These are phyloP conservation scores for Acronicta aceris DNA, from an alignment of 2,888 invertebrate species.

Conservation along the genomic window DNA sequence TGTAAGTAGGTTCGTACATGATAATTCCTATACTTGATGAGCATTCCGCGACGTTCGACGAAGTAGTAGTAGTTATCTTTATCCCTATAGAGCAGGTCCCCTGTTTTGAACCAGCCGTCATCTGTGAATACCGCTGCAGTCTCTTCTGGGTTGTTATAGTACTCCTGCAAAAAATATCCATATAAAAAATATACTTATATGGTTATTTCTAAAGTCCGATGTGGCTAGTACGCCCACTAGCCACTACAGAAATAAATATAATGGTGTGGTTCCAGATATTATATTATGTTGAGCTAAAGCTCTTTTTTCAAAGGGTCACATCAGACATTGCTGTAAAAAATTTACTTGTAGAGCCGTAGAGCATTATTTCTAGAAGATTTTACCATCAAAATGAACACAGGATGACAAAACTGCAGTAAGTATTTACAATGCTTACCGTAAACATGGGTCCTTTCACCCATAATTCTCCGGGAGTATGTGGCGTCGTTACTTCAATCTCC, in stretches of 20 bases:
- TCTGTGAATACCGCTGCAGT: constrained; percentile 70
- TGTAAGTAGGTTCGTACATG: constrained; percentile 63
- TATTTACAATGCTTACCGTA: constrained; percentile 61
- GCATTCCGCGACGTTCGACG: constrained; percentile 75
- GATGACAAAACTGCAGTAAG: no score
- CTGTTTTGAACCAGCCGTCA: constrained; percentile 79
- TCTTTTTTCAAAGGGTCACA: no score
- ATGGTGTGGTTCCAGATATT: no score
- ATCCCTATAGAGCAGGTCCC: constrained; percentile 77
- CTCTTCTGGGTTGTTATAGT: constrained; percentile 71
- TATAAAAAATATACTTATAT: no score
- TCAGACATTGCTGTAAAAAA: no score
- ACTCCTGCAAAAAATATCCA: constrained; percentile 45
- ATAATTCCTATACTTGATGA: constrained; percentile 74
- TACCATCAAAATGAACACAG: no score
- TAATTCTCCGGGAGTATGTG: constrained; percentile 73
- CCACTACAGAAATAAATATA: no score
- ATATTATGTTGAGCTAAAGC: no score
- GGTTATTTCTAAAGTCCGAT: no score
- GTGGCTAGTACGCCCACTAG: no score
- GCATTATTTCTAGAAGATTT: no score
- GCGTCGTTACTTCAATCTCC: constrained; percentile 71
- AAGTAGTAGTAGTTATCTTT: constrained; percentile 70
- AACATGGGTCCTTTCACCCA: constrained; percentile 70
- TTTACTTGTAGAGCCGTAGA: no score